Conservation (phyloP, 2,888 invertebrate species). For the Phlogophora meticulosa region DNA sequence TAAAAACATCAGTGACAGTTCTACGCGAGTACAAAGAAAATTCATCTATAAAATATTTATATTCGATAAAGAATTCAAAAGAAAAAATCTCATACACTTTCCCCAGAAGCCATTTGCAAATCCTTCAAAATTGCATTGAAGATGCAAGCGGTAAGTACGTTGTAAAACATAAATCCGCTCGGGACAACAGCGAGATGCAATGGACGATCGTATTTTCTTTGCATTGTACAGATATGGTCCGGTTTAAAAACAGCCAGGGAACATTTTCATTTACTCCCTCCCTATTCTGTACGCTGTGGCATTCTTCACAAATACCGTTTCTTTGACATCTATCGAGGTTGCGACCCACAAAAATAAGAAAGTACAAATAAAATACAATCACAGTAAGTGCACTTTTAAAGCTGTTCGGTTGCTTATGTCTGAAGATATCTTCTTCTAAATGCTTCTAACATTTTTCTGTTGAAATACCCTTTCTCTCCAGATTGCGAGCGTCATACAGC, state of each 20-base stretch:
- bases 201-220: slow-evolving; percentile 52
- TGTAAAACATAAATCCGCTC: slow-evolving; percentile 61
- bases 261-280: slow-evolving; percentile 47
- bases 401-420: slow-evolving; percentile 72
- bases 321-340: slow-evolving; percentile 63
- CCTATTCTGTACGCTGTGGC: slow-evolving; percentile 23
- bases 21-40: neutral
- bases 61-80: slow-evolving; percentile 38
- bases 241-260: slow-evolving; percentile 42
- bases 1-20: neutral
- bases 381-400: slow-evolving; percentile 78
- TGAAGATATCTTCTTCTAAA: slow-evolving; percentile 71
- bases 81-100: slow-evolving; percentile 42
- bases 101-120: slow-evolving; percentile 48
- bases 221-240: slow-evolving; percentile 45
- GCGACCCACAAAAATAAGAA: slow-evolving; percentile 69
- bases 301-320: slow-evolving; percentile 59
- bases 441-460: slow-evolving; percentile 70
- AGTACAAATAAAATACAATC: slow-evolving; percentile 77
- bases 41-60: neutral
- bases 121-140: slow-evolving; percentile 63
- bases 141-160: slow-evolving; percentile 57
- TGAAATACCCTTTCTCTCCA: slow-evolving; percentile 61
- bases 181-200: slow-evolving; percentile 52
- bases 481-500: slow-evolving; percentile 60